Evolutionary conservation across 1,140 invertebrate species (phyloP).

Genomic region (Drosophila bocqueti): DNA sequence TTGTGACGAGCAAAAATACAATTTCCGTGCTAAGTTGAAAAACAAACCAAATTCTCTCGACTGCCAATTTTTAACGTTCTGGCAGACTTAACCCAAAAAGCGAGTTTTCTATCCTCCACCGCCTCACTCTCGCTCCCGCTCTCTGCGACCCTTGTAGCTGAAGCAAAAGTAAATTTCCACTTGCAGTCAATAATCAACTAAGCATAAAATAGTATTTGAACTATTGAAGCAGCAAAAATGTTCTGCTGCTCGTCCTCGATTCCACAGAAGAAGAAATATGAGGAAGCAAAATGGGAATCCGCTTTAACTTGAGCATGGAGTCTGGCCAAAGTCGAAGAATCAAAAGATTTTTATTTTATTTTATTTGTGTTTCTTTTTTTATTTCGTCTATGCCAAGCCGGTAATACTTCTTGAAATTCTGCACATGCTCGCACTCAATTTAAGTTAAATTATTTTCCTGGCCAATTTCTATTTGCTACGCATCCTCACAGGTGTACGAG

Average conservation of each 20-base stretch:
- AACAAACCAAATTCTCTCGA: slow-evolving; percentile 70
- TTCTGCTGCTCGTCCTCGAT: slow-evolving; percentile 50
- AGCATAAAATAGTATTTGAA: slow-evolving; percentile 84
- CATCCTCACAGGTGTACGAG: slow-evolving; percentile 35
- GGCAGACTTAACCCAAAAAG: slow-evolving; percentile 60
- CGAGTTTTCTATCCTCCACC: slow-evolving; percentile 18
- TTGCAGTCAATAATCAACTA: slow-evolving; percentile 82
- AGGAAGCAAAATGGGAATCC: slow-evolving; percentile 58
- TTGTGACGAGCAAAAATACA: slow-evolving; percentile 63
- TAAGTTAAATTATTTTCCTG: slow-evolving; percentile 77
- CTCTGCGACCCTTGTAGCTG: slow-evolving; percentile 21
- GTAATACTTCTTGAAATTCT: slow-evolving; percentile 70
- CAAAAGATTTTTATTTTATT: slow-evolving; percentile 37
- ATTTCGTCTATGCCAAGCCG: slow-evolving; percentile 22
- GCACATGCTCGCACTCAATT: slow-evolving; percentile 80
- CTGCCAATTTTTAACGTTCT: slow-evolving; percentile 81
- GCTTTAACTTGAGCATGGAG: slow-evolving; percentile 65
- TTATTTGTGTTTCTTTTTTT: slow-evolving; percentile 29
- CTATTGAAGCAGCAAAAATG: slow-evolving; percentile 83
- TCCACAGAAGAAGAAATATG: slow-evolving; percentile 18
- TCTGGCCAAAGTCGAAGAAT: slow-evolving; percentile 39
- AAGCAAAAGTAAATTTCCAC: slow-evolving; percentile 66
- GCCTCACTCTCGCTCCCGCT: background rate
- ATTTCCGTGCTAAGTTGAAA: slow-evolving; percentile 81
- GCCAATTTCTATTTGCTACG: slow-evolving; percentile 52